These are phyloP conservation scores for Notothenia coriiceps DNA, from an alignment of 2,113 vertebrate genomes.

Conservation along the genomic window DNA sequence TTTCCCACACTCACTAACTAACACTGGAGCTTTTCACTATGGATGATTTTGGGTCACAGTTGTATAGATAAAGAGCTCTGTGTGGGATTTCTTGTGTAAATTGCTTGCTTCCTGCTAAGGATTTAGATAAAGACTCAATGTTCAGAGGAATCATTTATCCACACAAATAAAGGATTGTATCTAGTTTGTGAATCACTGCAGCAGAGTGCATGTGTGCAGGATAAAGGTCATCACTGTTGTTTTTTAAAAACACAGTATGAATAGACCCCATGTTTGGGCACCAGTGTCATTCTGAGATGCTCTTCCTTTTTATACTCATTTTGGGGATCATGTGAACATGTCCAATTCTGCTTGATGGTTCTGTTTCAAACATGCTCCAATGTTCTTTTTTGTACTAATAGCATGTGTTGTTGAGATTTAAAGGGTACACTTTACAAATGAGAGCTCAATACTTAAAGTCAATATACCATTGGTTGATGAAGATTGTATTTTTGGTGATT, in stretches of 20 bases:
- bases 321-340: not conserved
- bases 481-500: not conserved
- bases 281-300: not conserved
- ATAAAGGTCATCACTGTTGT: constrained; percentile 32
- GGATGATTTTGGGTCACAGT: constrained; percentile 15
- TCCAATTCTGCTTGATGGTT: not conserved
- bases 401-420: not conserved
- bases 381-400: not conserved
- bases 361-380: not conserved
- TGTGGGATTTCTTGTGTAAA: constrained; percentile 28
- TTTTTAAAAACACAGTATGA: constrained; percentile 1
- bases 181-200: constrained; percentile 25
- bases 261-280: not conserved
- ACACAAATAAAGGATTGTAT: constrained; percentile 41
- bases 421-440: not conserved
- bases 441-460: no score
- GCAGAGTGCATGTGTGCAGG: not conserved
- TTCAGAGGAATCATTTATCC: constrained; percentile 42
- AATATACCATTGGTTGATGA: not conserved
- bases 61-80: constrained; percentile 37
- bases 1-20: constrained; percentile 32
- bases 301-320: not conserved
- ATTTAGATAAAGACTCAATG: constrained; percentile 29
- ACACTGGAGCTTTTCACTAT: constrained; percentile 54
- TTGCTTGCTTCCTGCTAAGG: constrained; percentile 22